Conservation (phyloP, 2,888 invertebrate species). For the Schizaphis graminum region DNA sequence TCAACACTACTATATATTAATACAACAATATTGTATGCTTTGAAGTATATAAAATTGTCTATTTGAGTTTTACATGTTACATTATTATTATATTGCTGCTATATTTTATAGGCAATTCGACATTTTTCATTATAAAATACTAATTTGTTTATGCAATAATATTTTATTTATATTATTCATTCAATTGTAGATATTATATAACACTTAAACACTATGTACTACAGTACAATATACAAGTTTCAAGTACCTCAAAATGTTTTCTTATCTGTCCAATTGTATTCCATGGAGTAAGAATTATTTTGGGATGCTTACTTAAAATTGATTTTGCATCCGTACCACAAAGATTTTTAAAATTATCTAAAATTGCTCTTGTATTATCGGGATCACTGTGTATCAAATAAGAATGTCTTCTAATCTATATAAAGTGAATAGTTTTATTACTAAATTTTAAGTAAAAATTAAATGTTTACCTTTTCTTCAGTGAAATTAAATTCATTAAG, state of each 20-base stretch:
- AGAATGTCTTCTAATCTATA: slow-evolving; percentile 47
- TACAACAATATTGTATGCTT: too few species aligned
- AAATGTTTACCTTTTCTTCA: slow-evolving; percentile 32
- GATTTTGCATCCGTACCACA: slow-evolving; percentile 40
- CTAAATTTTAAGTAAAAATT: background rate
- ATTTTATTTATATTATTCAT: background rate
- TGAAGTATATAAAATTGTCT: too few species aligned
- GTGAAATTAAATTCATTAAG: slow-evolving; percentile 45
- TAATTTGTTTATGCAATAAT: background rate
- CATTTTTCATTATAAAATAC: background rate
- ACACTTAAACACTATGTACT: background rate
- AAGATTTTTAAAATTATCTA: slow-evolving; percentile 30
- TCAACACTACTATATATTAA: too few species aligned
- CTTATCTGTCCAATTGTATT: slow-evolving; percentile 38
- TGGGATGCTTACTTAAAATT: slow-evolving; percentile 49
- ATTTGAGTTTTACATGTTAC: too few species aligned
- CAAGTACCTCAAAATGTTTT: slow-evolving; percentile 54
- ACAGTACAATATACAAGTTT: background rate
- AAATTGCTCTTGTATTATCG: slow-evolving; percentile 40
- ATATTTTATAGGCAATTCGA: too few species aligned
- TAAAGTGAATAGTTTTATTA: background rate
- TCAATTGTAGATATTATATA: background rate
- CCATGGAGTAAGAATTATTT: slow-evolving; percentile 39
- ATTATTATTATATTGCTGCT: too few species aligned
- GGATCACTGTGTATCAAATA: slow-evolving; percentile 60